Base-by-base conservation (phyloP, 2,888 invertebrate species). In the Lamellibrachia satsuma region DNA sequence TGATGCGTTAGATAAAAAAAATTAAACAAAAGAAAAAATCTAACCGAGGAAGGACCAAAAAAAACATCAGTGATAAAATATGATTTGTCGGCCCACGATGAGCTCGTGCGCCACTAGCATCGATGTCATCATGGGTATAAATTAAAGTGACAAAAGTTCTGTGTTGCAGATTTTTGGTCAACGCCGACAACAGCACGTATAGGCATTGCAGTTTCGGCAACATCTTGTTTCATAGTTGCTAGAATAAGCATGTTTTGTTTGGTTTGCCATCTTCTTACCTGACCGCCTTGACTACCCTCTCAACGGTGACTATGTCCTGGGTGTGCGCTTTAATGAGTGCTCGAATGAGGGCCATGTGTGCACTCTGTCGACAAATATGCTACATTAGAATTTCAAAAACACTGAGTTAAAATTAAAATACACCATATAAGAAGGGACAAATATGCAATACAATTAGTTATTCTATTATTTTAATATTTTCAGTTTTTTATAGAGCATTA, bases 291-390 rank as follows among this genome's bases (percentile, higher is more conserved):
- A 98, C 97, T 94, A 99, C 98, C 93, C 98, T 97, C 96, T 99
- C 99, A 93, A 98, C 97, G 92, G 98, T 98, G 94, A 98, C 98
- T 95, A 99, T 98, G 97, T 99, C 99, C 96, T 98, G 98, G 95
- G 98, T 98, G 97, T 99, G 99, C 95, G 99, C 97, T 96, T 97
- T 97, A 99, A 99, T 99, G 97, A 99, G 97, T 95, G 98, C 98
- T 97, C 99, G 99, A 97, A 99, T 98, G 97, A 99, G 98, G 96
- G 98, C 98, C 98, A 99, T 98, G 97, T 99, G 99, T 95, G 98
- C 98, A 97, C 98, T 98, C 99, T 99, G 97, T n/a, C 97, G 97
- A 93, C 27, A 60, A 39, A 39, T 39, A 39, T 39, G 39, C 39
- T 39, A 39, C 39, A 39, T 39, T 39, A 39, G 0, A 39, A 39